Percentiles rank a stretch among this genome's conserved stretches.
phyloP scores from a whole-genome alignment of 2,113 vertebrate genomes.

The Tupaia chinensis region DNA sequence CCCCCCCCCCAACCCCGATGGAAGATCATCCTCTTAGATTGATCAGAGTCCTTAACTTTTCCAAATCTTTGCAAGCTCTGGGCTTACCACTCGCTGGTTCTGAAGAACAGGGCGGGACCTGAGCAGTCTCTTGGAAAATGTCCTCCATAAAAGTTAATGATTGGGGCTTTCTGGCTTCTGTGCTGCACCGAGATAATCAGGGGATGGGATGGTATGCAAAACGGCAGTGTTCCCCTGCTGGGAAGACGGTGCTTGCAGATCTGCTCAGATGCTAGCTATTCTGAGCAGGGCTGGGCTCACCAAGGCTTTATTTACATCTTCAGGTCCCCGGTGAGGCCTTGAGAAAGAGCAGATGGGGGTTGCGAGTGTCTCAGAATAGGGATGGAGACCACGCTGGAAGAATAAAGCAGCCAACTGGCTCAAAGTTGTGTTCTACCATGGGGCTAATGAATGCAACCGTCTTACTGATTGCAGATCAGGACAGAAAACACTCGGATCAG shows the following conservation, averaged over 20 bases:
- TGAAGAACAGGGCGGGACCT: neutral
- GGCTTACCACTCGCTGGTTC: neutral
- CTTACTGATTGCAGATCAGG: neutral
- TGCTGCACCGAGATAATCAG: neutral
- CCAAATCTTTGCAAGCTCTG: neutral
- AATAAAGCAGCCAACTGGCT: neutral
- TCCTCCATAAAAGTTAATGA: conserved; percentile 73
- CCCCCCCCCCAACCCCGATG: neutral
- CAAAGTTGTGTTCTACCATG: neutral
- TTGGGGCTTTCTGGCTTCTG: neutral
- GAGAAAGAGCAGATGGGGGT: neutral
- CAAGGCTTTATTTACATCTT: neutral
- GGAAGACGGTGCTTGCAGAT: neutral
- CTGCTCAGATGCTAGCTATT: neutral
- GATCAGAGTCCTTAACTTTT: neutral
- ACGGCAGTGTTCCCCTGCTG: neutral
- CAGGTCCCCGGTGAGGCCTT: neutral
- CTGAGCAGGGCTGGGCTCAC: neutral
- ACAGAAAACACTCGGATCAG: neutral
- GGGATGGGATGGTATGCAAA: neutral
- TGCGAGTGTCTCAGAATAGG: neutral
- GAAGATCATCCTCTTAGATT: neutral
- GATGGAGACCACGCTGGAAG: neutral
- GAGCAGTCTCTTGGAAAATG: conserved; percentile 7
- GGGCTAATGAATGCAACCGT: neutral